A percentile compares a stretch with the other conserved stretches of the same genome.
phyloP scores from a whole-genome alignment of 2,113 vertebrate species.

The Alligator sinensis region DNA sequence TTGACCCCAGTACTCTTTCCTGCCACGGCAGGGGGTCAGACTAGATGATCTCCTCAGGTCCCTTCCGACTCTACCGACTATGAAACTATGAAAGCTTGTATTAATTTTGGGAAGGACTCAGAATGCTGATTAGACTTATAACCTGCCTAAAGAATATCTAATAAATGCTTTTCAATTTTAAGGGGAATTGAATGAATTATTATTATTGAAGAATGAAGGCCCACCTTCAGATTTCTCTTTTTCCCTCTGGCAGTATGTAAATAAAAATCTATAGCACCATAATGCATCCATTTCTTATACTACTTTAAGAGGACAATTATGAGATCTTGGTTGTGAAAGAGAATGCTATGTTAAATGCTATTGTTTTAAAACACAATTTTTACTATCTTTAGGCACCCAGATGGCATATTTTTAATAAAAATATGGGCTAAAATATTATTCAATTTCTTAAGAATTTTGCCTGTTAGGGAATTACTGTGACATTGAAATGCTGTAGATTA shows the following conservation, averaged over 20 bases:
- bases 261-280: neutral
- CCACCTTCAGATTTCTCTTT: no score
- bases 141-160: neutral
- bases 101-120: neutral
- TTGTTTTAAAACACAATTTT: neutral
- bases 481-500: neutral
- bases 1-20: no score
- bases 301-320: neutral
- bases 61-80: no score
- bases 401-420: neutral
- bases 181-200: neutral
- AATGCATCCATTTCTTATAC: neutral
- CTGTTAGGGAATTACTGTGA: neutral
- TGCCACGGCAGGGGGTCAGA: no score
- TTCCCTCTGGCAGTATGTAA: neutral
- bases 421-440: neutral
- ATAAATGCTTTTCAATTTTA: neutral
- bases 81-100: no score
- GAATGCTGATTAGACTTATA: neutral
- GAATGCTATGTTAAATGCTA: neutral
- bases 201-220: no score
- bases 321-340: neutral
- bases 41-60: no score
- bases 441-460: neutral
- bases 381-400: no score